These are phyloP conservation scores for Pica pica DNA, from an alignment of 2,113 vertebrate genomes.

Conservation along the genomic window DNA sequence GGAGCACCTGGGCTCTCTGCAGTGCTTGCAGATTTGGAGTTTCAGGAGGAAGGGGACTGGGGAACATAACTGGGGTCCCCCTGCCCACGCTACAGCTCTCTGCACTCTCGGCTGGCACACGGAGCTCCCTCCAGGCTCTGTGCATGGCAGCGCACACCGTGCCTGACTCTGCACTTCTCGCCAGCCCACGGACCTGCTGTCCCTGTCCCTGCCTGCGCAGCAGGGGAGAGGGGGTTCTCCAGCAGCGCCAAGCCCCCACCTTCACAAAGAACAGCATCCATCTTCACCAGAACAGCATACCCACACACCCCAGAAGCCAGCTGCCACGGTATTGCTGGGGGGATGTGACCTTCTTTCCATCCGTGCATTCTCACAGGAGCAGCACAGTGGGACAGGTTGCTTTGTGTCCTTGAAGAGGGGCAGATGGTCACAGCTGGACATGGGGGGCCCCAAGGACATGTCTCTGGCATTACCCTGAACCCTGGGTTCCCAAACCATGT, in stretches of 20 bases:
- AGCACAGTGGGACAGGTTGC: background rate
- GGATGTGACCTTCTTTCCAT: background rate
- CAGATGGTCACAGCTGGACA: background rate
- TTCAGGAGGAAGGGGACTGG: background rate
- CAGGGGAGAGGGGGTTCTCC: background rate
- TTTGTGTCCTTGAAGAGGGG: rapidly evolving
- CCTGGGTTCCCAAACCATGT: rapidly evolving
- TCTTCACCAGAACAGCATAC: background rate
- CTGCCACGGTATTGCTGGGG: rapidly evolving
- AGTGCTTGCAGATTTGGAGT: background rate
- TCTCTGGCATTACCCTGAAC: background rate
- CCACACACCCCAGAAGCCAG: background rate
- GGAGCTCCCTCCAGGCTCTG: background rate
- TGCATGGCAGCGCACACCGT: background rate
- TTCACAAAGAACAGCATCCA: background rate
- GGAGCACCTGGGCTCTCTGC: background rate
- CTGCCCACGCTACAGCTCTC: background rate
- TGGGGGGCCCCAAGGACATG: background rate
- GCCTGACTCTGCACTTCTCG: background rate
- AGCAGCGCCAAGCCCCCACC: background rate
- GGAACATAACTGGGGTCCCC: background rate
- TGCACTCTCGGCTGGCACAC: rapidly evolving
- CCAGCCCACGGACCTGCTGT: slow-evolving; percentile 37
- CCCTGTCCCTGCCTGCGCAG: background rate
- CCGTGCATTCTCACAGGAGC: background rate